phyloP scores from a whole-genome alignment of 2,888 invertebrate species.

The Lepidochrysops patricia region DNA sequence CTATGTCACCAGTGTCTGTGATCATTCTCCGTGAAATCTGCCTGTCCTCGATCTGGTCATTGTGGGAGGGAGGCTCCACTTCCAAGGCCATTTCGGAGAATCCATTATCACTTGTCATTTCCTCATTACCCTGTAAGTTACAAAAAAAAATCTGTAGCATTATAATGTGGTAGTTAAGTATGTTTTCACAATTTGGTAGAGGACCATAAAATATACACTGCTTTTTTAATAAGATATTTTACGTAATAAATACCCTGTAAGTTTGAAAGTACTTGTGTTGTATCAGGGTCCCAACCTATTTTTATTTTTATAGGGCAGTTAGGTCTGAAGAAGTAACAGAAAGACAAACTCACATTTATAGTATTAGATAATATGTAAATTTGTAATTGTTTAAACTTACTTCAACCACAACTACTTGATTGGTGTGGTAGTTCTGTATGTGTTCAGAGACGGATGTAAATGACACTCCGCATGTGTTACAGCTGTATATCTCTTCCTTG shows the following conservation, averaged over 20 bases:
- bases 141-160: too few relatives aligned
- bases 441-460: conserved; percentile 79
- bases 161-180: too few relatives aligned
- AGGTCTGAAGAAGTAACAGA: too few relatives aligned
- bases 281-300: too few relatives aligned
- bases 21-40: conserved; percentile 46
- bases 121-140: background rate
- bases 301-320: too few relatives aligned
- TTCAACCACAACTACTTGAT: conserved; percentile 80
- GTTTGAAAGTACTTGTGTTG: too few relatives aligned
- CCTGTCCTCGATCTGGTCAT: conserved; percentile 29
- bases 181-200: too few relatives aligned
- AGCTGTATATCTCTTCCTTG: conserved; percentile 71
- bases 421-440: conserved; percentile 77
- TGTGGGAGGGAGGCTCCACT: conserved; percentile 20
- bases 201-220: too few relatives aligned
- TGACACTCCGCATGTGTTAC: conserved; percentile 78
- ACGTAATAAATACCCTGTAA: too few relatives aligned
- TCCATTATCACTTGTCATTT: background rate
- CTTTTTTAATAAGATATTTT: too few relatives aligned
- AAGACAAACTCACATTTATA: too few relatives aligned
- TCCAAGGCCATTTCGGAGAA: conserved; percentile 19
- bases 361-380: background rate
- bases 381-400: conserved; percentile 35
- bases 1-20: conserved; percentile 57